Conservation (phyloP, 2,797 vertebrate genomes). For the Anas bahamensis region DNA sequence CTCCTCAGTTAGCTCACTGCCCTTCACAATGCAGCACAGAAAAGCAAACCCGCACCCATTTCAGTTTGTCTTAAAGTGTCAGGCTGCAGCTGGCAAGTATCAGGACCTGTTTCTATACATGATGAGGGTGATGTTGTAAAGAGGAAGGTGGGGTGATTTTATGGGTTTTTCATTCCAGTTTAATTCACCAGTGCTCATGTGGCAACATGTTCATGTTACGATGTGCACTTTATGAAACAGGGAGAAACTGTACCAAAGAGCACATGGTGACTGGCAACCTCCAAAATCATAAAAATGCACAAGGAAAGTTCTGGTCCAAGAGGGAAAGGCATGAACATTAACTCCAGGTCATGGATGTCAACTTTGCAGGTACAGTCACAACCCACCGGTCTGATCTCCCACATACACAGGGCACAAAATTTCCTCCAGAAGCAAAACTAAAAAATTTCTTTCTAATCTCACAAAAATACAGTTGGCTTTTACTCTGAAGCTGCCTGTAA, state of each 20-base stretch:
- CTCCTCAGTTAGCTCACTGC: neutral
- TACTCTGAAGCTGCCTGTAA: neutral
- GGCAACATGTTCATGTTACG: neutral
- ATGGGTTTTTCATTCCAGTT: neutral
- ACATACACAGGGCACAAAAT: neutral
- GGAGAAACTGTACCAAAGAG: neutral
- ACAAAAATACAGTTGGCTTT: neutral
- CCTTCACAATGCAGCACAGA: neutral
- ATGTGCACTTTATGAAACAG: neutral
- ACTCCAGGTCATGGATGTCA: rapidly evolving
- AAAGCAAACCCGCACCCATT: neutral
- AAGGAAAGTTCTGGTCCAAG: neutral
- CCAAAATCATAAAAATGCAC: neutral
- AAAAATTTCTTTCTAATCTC: neutral
- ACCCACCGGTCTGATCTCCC: neutral
- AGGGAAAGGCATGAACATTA: neutral
- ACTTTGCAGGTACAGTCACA: neutral
- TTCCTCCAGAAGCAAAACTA: neutral
- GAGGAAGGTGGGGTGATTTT: neutral
- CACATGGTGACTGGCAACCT: neutral
- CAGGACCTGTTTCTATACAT: neutral
- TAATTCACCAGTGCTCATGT: neutral
- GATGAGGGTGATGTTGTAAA: neutral
- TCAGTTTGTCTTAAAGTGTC: neutral
- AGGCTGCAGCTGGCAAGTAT: neutral